A percentile compares a stretch with the other conserved stretches of the same genome.
phyloP scores from a whole-genome alignment of 1,140 invertebrate genomes.

The Brevipalpus yothersi region DNA sequence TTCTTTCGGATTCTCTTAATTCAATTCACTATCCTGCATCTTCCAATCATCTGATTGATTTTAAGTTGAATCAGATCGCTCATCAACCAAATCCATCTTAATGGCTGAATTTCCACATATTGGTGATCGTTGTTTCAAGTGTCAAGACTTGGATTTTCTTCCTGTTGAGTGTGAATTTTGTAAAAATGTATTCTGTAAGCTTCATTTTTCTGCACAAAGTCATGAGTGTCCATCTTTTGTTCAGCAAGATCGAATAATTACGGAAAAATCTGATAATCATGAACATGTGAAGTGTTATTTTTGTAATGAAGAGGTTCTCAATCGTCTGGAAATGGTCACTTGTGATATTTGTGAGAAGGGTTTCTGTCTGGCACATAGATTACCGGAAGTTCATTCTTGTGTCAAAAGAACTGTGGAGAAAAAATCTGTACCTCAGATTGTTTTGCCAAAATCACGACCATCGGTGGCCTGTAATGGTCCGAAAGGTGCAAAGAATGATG shows the following conservation, averaged over 20 bases:
- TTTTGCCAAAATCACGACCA: too few species aligned
- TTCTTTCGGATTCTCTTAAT: background rate
- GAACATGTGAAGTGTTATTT: slow-evolving; percentile 5
- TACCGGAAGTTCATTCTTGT: slow-evolving; percentile 4
- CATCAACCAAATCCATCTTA: background rate
- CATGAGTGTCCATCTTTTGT: slow-evolving; percentile 3
- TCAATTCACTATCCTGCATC: background rate
- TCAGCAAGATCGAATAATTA: background rate
- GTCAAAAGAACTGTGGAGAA: background rate
- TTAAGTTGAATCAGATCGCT: background rate
- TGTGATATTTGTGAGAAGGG: slow-evolving; percentile 1
- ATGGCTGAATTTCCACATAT: slow-evolving; percentile 18
- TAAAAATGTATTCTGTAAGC: slow-evolving; percentile 1
- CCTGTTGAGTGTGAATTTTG: slow-evolving; percentile 4
- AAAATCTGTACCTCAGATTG: background rate
- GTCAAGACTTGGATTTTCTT: slow-evolving; percentile 3
- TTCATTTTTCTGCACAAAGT: background rate
- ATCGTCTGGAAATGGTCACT: background rate
- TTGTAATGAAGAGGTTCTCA: background rate
- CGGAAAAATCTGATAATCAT: background rate
- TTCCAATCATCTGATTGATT: background rate
- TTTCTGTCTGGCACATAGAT: slow-evolving; percentile 3
- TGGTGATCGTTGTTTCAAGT: slow-evolving; percentile 2
- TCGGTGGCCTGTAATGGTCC: background rate
- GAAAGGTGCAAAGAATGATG: slow-evolving; percentile 8